Evolutionary conservation across 2,797 vertebrate genomes (phyloP).

Genomic region (Anguilla megastoma): DNA sequence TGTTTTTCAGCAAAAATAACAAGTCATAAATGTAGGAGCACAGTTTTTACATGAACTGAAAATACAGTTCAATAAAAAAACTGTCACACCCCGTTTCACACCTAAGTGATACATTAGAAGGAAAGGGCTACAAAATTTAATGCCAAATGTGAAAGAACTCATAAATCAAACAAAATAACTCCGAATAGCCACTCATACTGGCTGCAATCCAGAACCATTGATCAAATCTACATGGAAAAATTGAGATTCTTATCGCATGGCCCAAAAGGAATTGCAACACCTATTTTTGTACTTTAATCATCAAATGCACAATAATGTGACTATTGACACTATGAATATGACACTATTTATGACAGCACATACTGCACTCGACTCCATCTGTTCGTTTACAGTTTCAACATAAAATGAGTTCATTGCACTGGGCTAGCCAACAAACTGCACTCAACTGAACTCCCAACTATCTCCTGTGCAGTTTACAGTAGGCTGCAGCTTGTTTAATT

Average conservation of each 20-base stretch:
- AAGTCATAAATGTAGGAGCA: not conserved
- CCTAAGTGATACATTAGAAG: not conserved
- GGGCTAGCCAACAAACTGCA: not conserved
- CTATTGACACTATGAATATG: too few species aligned
- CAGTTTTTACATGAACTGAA: not conserved
- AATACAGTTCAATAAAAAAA: constrained; percentile 3
- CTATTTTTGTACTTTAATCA: not conserved
- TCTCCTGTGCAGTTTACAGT: not conserved
- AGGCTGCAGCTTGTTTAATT: constrained; percentile 3
- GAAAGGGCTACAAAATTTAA: constrained; percentile 3
- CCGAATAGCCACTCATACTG: not conserved
- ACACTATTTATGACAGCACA: not conserved
- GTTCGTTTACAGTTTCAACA: not conserved
- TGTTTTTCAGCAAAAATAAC: not conserved
- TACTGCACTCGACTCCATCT: not conserved
- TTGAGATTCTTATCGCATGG: not conserved
- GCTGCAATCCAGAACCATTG: not conserved
- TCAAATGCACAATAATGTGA: not conserved
- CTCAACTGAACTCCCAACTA: not conserved
- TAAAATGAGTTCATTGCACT: not conserved
- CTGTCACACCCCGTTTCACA: constrained; percentile 2
- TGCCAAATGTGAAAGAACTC: not conserved
- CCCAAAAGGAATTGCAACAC: not conserved
- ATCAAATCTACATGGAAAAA: not conserved
- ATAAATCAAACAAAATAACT: not conserved